A percentile compares a stretch with the other conserved stretches of the same genome.
phyloP scores from a whole-genome alignment of 2,888 invertebrate species.

The Embidobia sp. region DNA sequence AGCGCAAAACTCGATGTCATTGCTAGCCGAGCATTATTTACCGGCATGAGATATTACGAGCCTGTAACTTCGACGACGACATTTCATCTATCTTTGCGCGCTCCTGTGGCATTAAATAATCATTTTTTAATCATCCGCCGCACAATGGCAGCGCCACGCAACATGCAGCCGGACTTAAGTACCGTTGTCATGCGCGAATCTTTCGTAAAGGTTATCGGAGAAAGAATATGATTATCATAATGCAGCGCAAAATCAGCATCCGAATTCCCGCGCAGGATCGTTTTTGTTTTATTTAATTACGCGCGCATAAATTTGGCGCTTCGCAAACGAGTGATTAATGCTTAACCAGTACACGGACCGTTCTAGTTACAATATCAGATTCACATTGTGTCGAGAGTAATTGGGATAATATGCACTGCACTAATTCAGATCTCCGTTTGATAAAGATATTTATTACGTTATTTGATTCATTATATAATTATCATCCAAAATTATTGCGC shows the following conservation, averaged over 20 bases:
- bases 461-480: slow-evolving; percentile 32
- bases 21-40: slow-evolving; percentile 46
- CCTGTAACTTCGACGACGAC: slow-evolving; percentile 28
- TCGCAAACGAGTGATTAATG: slow-evolving; percentile 40
- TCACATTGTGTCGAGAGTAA: slow-evolving; percentile 24
- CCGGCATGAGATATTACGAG: slow-evolving; percentile 48
- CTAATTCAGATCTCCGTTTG: slow-evolving; percentile 32
- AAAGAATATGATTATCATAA: too few relatives aligned
- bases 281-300: slow-evolving; percentile 40
- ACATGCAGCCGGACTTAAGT: too few relatives aligned
- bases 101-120: slow-evolving; percentile 39
- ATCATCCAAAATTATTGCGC: slow-evolving; percentile 16
- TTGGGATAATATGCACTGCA: slow-evolving; percentile 22
- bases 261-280: too few relatives aligned
- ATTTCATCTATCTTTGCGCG: slow-evolving; percentile 41
- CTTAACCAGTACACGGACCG: slow-evolving; percentile 30
- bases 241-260: too few relatives aligned
- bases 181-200: slow-evolving; percentile 3
- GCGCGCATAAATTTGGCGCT: slow-evolving; percentile 16
- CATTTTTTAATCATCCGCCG: slow-evolving; percentile 35
- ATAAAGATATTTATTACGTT: slow-evolving; percentile 31
- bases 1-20: slow-evolving; percentile 48
- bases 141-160: slow-evolving; percentile 7
- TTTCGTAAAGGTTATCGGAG: too few relatives aligned
- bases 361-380: slow-evolving; percentile 45